phyloP scores from a whole-genome alignment of 37 sponge, comb jelly and placozoan species.

The Tethya wilhelma region DNA sequence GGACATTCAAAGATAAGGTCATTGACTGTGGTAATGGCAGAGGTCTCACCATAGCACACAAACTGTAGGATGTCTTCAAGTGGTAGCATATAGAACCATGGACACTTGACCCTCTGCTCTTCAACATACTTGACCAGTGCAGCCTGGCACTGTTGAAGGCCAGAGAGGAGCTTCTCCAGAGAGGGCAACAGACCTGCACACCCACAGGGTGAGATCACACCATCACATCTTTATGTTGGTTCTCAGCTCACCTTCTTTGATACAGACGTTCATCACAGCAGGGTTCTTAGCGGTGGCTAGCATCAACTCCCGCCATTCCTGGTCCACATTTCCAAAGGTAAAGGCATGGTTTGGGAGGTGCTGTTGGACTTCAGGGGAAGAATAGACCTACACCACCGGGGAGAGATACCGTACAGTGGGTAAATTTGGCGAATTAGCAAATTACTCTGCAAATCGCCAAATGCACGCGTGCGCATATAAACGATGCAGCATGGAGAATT shows the following conservation, averaged over 20 bases:
- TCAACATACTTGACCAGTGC: constrained; percentile 65
- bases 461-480: too few species aligned
- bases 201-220: background rate
- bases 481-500: too few species aligned
- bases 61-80: constrained; percentile 78
- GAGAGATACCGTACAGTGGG: too few species aligned
- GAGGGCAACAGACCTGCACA: constrained; percentile 66
- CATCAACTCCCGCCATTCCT: constrained; percentile 76
- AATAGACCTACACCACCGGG: constrained; percentile 27
- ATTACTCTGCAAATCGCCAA: too few species aligned
- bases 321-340: constrained; percentile 64
- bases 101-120: constrained; percentile 45
- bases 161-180: constrained; percentile 74
- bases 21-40: background rate
- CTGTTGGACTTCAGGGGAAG: constrained; percentile 50
- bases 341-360: constrained; percentile 46
- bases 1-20: background rate
- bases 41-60: constrained; percentile 63
- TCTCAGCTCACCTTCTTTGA: constrained; percentile 49
- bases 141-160: constrained; percentile 54
- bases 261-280: constrained; percentile 60
- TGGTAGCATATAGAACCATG: constrained; percentile 81
- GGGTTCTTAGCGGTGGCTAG: constrained; percentile 55
- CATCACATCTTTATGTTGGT: background rate
- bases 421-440: too few species aligned